These are phyloP conservation scores for Yponomeuta malinellus DNA, from an alignment of 2,888 invertebrate genomes.

Conservation along the genomic window DNA sequence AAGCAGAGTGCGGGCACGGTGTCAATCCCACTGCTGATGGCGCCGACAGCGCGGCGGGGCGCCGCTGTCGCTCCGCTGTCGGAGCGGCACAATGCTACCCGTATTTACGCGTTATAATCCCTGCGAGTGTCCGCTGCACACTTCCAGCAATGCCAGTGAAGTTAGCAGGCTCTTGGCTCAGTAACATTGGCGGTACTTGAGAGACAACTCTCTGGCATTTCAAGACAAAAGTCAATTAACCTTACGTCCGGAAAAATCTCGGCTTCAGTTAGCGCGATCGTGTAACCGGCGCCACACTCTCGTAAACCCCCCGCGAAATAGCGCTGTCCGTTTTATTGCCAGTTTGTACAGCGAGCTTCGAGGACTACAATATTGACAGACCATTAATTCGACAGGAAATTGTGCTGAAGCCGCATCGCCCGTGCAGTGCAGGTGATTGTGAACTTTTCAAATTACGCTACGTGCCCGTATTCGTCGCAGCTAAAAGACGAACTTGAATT, in stretches of 20 bases:
- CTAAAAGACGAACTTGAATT: conserved; percentile 13
- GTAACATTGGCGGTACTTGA: background rate
- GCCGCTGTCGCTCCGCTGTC: conserved; percentile 53
- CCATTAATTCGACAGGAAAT: conserved; percentile 74
- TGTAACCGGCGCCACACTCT: conserved; percentile 39
- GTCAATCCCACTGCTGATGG: background rate
- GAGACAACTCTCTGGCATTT: background rate
- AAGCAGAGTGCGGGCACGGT: background rate
- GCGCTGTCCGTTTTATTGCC: conserved; percentile 61
- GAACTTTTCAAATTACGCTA: conserved; percentile 73
- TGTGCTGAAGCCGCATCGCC: conserved; percentile 62
- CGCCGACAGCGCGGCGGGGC: conserved; percentile 37
- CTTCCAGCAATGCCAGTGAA: background rate
- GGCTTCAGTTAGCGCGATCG: background rate
- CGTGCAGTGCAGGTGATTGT: conserved; percentile 61
- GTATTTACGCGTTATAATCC: conserved; percentile 19
- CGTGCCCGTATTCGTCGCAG: conserved; percentile 48
- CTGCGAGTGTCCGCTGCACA: background rate
- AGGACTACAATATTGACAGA: conserved; percentile 73
- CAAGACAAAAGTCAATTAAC: background rate
- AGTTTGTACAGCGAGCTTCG: conserved; percentile 67
- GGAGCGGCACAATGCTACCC: conserved; percentile 44
- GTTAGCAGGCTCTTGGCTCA: background rate
- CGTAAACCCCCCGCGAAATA: conserved; percentile 62
- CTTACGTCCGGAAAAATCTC: background rate